Evolutionary conservation across 2,113 vertebrate species (phyloP), one percentile per base, ranked within the genome.

Genomic region (Antigone vipio): DNA sequence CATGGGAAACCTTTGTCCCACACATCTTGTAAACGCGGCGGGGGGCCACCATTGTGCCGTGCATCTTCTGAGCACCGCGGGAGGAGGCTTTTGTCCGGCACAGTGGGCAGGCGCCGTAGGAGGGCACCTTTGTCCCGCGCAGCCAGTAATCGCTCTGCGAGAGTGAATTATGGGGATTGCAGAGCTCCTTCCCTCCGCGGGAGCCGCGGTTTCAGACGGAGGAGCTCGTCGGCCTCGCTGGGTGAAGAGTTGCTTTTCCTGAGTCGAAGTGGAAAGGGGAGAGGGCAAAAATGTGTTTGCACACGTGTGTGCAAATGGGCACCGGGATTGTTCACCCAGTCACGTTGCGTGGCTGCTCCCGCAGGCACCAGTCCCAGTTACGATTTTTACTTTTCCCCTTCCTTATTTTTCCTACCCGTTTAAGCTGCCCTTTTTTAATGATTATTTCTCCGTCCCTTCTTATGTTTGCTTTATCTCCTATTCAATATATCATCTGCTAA

Each of bases 1-100:
- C 85, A 64, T 42, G 66, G 85, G 69, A 97, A 97, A 81, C 69
- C 75, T 96, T 97, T 96, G 91, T 96, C 94, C 94, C 88, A 50
- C 76, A 59, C 75, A 76, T 96, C 93, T 95, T 95, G 89, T 96
- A 84, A 85, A 82, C 42, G 18, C 62, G 0, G 83, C 44, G 3
- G 88, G 93, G 58, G 87, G 26, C 34, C 91, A 87, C 77, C 85
- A 80, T 96, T 96, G 93, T 97, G 74, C 81, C 3, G 2, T 1
- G 30, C 77, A 87, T 89, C 95, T 88, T 95, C 92, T 87, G 85
- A 96, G 89, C 85, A 30, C 82, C 14, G 5, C 27, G 0, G 85
- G 93, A 94, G 95, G 76, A 96, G 58, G 35, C 79, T 74, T 97
- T 97, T 97, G 94, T 96, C 85, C 40, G 2, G 49, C 85, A 4